phyloP scores from a whole-genome alignment of 2,113 vertebrate genomes.

The Osmerus eperlanus region DNA sequence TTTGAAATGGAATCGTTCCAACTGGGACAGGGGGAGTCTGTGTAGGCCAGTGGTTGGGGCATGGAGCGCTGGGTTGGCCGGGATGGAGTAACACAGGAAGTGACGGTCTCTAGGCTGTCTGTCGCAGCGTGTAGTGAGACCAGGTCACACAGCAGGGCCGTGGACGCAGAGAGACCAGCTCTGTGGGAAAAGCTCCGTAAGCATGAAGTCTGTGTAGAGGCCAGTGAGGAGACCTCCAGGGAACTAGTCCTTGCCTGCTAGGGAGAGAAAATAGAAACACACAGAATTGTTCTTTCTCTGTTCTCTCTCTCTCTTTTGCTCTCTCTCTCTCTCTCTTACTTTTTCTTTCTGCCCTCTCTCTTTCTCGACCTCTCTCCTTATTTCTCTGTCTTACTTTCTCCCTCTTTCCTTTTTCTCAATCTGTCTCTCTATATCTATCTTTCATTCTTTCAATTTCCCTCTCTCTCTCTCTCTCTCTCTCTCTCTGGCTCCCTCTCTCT shows the following conservation, averaged over 20 bases:
- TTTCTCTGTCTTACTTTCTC: neutral
- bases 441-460: neutral
- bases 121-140: constrained; percentile 58
- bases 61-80: no score
- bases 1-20: neutral
- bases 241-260: constrained; percentile 39
- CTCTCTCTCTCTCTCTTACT: neutral
- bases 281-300: constrained; percentile 7
- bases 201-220: constrained; percentile 60
- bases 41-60: neutral
- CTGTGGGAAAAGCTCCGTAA: constrained; percentile 69
- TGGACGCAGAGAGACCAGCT: constrained; percentile 42
- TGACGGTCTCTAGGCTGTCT: constrained; percentile 27
- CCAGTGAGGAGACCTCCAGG: constrained; percentile 49
- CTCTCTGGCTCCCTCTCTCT: constrained; percentile 1
- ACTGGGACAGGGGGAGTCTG: neutral
- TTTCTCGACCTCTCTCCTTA: neutral
- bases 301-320: neutral
- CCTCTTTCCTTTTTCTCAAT: neutral
- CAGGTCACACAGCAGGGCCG: constrained; percentile 51
- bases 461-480: neutral
- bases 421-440: neutral
- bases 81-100: neutral
- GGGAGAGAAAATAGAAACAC: constrained; percentile 37
- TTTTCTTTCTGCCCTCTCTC: neutral